Conservation (phyloP, 2,888 invertebrate species). For the Acholoe squamosa region DNA sequence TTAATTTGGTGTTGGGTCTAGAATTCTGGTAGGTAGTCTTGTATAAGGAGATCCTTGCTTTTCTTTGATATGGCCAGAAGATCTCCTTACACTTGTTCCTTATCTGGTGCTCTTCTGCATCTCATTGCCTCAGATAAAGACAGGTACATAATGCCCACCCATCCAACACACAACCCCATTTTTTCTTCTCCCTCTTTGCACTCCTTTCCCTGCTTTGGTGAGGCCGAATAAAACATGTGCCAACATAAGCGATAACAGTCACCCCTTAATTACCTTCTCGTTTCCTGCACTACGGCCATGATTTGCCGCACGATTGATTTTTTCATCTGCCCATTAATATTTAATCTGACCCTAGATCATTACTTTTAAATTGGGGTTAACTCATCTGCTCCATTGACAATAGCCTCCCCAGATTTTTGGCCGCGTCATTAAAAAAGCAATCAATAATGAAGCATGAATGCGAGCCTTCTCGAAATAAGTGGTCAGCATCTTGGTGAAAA, state of each 20-base stretch:
- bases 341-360: constrained; percentile 44
- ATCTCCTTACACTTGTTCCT: background rate
- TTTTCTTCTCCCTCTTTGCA: background rate
- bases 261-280: constrained; percentile 34
- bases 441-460: constrained; percentile 36
- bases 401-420: constrained; percentile 17
- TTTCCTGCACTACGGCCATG: constrained; percentile 18
- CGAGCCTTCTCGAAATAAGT: constrained; percentile 34
- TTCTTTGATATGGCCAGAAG: too few relatives aligned
- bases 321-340: constrained; percentile 12
- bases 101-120: too few relatives aligned
- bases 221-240: background rate
- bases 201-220: background rate
- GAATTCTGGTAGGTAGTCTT: too few relatives aligned
- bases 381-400: constrained; percentile 26
- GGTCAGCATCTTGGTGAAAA: background rate
- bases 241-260: background rate
- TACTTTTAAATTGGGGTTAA: constrained; percentile 45
- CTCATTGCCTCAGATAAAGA: background rate
- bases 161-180: background rate
- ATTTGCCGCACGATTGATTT: constrained; percentile 36
- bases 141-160: background rate
- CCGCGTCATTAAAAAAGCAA: background rate
- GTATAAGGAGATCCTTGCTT: too few relatives aligned
- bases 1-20: too few relatives aligned